Evolutionary conservation across 2,888 invertebrate genomes (phyloP), one percentile per base, ranked within the genome.

Genomic region (Tinea trinotella): DNA sequence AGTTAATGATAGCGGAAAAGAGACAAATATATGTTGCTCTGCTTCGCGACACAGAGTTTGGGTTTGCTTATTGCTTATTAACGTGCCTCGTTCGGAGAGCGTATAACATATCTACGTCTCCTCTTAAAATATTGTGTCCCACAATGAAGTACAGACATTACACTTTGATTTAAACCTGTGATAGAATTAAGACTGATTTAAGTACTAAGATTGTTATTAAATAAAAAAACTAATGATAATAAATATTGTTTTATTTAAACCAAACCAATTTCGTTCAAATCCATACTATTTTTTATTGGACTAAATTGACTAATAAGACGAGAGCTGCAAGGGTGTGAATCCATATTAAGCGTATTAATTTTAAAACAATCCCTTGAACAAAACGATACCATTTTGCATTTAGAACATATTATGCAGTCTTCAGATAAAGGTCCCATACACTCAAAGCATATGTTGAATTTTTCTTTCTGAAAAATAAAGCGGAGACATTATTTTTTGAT

Each of bases 361-460:
- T 60, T 65, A 58, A 82, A 68, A 56, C 83, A 84, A 0, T 71
- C 67, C 3, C 64, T 56, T 0, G 70, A 66, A 57, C 83, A 83
- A 58, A 80, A 83, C 0, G 67, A 65, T 3, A 83, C 61, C 5
- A 74, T 58, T 19, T 74, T 68, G 58, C 83, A 83, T 12, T 61
- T 64, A 0, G 52, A 49, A 56, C 83, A 83, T 3, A 54, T 17
- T 13, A 81, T 67, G 44, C 63, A 71, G 1, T 57, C 57, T 22
- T 68, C 64, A 7, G 57, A 55, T 12, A 78, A 59, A 2, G 79
- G 80, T 20, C 75, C 52, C 0, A 65, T 64, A 58, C 84, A 84
- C 64, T 84, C 84, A 58, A 80, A 83, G 60, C 84, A 84, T 1
- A 84, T 65, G 20, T 76, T 64, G 60, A 71, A 83, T 57, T 76